Evolutionary conservation across 2,888 invertebrate species (phyloP), one percentile per base, ranked within the genome.

Genomic region (Leucophora obtusa): DNA sequence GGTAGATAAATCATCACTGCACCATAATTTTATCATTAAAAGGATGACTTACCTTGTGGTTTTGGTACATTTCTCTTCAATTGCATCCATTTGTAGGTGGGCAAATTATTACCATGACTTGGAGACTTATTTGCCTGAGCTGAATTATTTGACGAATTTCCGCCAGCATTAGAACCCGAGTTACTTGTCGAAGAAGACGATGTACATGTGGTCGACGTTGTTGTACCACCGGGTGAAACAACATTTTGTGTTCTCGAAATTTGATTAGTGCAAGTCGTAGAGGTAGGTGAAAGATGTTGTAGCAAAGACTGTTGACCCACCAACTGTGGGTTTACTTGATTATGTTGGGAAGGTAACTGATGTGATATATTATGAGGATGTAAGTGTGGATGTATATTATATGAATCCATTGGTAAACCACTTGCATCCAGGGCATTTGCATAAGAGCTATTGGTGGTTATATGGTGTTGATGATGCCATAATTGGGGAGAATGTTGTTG

Each of bases 81-180:
- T 92, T 98, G 98, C 98, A 98, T 98, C 98, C 98, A 98, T 91
- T 98, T 98, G 91, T 98, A 98, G 0, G 98, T 97, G 24, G 97
- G 97, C 80, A 97, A 85, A 84, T 86, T 89, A 54, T 74, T 79
- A 75, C 83, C 83, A 33, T 89, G 89, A 83, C 86, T 89, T 62
- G 90, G 90, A 33, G 89, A 90, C 84, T 90, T 89, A 21, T n/a
- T n/a, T n/a, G 21, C 21, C 21, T 21, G 21, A 60, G 87, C 50
- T 73, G 84, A 82, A 74, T 85, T 86, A 21, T 83, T 56, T 6
- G 82, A 62, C 0, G 68, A 21, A 8, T 58, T 60, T 28, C 82
- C 80, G 51, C 71, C 54, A 15, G 74, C 33, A 10, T 80, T 78
- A 0, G 82, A 54, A 1, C 72, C 73, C 15, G 87, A 86, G 56